Percentiles rank a stretch among this genome's conserved stretches.
These are phyloP conservation scores for Microctonus aethiopoides DNA, from an alignment of 2,888 invertebrate species.

Conservation along the genomic window DNA sequence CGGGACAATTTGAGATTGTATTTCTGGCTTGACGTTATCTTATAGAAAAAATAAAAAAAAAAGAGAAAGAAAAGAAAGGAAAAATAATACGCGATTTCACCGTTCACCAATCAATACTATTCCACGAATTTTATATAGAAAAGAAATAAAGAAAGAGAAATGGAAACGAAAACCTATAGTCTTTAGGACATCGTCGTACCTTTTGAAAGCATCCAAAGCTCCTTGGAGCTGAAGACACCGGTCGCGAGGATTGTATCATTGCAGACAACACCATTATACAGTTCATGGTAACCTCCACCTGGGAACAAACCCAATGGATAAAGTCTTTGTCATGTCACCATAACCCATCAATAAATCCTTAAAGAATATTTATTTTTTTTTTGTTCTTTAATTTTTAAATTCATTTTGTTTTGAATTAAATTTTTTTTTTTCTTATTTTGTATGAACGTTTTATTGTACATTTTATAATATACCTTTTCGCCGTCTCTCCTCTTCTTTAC, in stretches of 20 bases:
- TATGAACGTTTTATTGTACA: no score
- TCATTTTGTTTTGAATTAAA: background rate
- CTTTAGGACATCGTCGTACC: conserved; percentile 71
- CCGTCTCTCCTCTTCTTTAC: conserved; percentile 65
- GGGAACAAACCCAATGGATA: conserved; percentile 64
- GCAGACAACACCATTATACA: conserved; percentile 98
- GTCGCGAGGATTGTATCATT: conserved; percentile 99
- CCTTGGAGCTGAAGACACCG: conserved; percentile 99
- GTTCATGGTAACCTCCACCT: conserved; percentile 79
- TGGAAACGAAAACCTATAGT: background rate
- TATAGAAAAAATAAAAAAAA: background rate
- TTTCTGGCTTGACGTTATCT: conserved; percentile 7
- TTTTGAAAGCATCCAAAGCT: conserved; percentile 98
- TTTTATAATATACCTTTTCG: conserved; percentile 66
- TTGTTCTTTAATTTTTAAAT: conserved; percentile 14
- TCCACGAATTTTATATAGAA: background rate
- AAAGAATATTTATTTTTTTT: conserved; percentile 15
- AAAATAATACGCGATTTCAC: conserved; percentile 2
- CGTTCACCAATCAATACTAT: background rate
- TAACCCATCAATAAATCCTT: background rate
- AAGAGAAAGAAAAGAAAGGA: no score
- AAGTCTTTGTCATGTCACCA: conserved; percentile 31
- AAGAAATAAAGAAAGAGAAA: background rate
- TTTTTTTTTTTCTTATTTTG: conserved; percentile 6
- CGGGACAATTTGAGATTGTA: conserved; percentile 22